Conservation (phyloP, 2,113 vertebrate genomes). For the Vidua chalybeata region DNA sequence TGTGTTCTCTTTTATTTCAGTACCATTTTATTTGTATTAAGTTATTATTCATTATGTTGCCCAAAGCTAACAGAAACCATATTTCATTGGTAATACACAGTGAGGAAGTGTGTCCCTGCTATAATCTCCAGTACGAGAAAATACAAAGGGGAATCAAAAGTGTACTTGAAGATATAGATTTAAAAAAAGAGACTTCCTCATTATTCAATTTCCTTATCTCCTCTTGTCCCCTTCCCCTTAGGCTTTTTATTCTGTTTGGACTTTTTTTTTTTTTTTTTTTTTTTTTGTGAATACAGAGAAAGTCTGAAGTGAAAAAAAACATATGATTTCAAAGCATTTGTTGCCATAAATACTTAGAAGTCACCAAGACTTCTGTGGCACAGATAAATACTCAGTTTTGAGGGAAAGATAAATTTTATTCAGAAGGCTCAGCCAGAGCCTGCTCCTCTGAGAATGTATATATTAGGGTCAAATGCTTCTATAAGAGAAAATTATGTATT, state of each 20-base stretch:
- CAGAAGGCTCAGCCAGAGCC: neutral
- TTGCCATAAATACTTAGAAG: conserved; percentile 20
- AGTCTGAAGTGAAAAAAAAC: neutral
- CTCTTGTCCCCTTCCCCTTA: neutral
- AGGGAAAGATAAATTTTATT: neutral
- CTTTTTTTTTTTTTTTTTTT: neutral
- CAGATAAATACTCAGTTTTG: conserved; percentile 15
- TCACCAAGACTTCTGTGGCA: neutral
- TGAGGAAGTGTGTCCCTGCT: neutral
- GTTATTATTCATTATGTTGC: neutral
- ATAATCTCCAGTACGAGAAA: neutral
- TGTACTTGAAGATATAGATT: neutral
- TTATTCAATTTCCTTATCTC: neutral
- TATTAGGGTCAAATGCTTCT: neutral
- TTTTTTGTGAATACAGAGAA: neutral
- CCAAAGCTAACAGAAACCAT: neutral
- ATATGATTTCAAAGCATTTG: neutral
- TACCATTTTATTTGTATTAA: neutral
- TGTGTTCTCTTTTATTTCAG: neutral
- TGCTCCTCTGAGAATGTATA: neutral
- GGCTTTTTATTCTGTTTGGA: neutral
- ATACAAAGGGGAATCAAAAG: neutral
- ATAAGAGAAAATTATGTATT: conserved; percentile 2
- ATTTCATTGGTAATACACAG: neutral
- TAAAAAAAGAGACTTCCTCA: neutral